Evolutionary conservation across 2,797 vertebrate genomes (phyloP), one percentile per base, ranked within the genome.

Genomic region (Phoebastria nigripes): DNA sequence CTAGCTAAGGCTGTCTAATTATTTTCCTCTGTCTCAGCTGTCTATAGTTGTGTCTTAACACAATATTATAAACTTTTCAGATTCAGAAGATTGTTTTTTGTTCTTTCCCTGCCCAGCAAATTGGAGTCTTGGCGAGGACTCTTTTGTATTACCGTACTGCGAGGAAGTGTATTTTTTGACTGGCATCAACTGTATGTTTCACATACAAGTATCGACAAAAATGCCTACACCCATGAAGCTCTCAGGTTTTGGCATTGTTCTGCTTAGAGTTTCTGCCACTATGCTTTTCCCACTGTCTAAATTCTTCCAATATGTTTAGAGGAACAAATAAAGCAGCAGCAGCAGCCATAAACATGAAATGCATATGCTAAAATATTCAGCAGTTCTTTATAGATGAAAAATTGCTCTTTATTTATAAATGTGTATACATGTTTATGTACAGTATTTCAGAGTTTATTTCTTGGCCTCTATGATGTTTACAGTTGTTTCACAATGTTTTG

Each of bases 401-500:
- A 52, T 35, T 7, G 2, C 11, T 71, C 25, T 80, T 22, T 77
- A 22, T 52, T 87, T 72, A 33, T 78, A 77, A 47, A 65, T 33
- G 9, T 92, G 55, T 78, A 15, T 77, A 22, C 78, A 35, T 87
- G 56, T 90, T 95, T 93, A 87, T 61, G 69, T 93, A 86, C 46
- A 73, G 41, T 82, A 83, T 82, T 66, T 87, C 63, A 67, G 78
- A 46, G 52, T 59, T 92, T 78, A 61, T 93, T 95, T 83, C 83
- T 94, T 95, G 95, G 93, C 86, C 33, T 86, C 73, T 93, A 0
- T 76, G 63, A 58, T 94, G 72, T 93, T 97, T 97, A 77, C 63
- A 89, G 70, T 93, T 92, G 67, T 96, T 96, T 90, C 95, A 90
- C 91, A 96, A 97, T 96, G 87, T 94, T 97, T 96, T 96, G 93